Base-by-base conservation (phyloP, 2,888 invertebrate species). In the Sceliomorpha sp. region DNA sequence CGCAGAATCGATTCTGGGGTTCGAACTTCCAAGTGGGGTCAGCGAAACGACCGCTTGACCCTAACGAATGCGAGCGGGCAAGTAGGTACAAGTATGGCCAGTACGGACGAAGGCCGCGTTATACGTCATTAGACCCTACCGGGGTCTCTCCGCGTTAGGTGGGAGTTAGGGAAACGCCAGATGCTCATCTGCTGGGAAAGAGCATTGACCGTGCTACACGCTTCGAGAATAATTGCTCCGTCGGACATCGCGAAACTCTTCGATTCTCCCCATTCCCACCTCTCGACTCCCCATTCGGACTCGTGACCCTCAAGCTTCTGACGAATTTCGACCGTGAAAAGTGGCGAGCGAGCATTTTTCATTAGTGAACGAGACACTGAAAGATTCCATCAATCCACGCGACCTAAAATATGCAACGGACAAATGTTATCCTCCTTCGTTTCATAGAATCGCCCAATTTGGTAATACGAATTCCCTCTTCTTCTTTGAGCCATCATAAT, bases 81-180 rank as follows among this genome's bases (percentile, higher is more conserved):
- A 74, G 72, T 66, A 71, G 70, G 63, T 72, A 66, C 67, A 78
- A 75, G 73, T 75, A 69, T 75, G 74, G 75, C 73, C 74, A 72
- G 77, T 77, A 72, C 72, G 79, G 72, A 76, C 77, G 77, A 74
- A 77, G 74, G 72, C 68, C 71, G 70, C 81, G 83, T 70, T 70
- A 85, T 85, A 85, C 81, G 82, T 86, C 87, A 87, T 87, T 87
- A 87, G 84, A 79, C 77, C 77, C 75, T 75, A 74, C 75, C 79
- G 72, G 78, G 74, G 75, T 77, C 78, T 75, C 77, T 75, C 77
- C 75, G 76, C 70, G 64, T 70, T 20, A 72, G 71, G 72, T 77
- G 83, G 82, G 84, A 81, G 76, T 77, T 75, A 74, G 85, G 82
- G 83, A 84, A 85, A 78, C 79, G 84, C 84, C 87, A 87, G 87